Conservation (phyloP, 2,888 invertebrate genomes). For the Tetragnatha montana region DNA sequence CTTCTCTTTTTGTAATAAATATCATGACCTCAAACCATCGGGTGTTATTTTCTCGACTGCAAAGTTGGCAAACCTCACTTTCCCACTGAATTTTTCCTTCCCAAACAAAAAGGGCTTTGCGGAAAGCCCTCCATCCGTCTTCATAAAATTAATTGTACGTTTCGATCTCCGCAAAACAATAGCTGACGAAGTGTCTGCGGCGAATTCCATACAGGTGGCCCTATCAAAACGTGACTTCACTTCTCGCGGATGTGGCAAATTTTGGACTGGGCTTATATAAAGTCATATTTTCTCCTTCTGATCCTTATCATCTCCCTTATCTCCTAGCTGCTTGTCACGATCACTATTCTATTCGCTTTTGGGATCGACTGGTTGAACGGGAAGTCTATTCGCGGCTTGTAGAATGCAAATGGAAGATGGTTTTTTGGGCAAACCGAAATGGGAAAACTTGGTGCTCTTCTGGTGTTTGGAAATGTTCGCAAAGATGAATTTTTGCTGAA, state of each 20-base stretch:
- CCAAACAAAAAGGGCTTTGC: too few relatives aligned
- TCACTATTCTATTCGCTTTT: not conserved
- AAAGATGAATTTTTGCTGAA: too few relatives aligned
- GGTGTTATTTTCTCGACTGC: too few relatives aligned
- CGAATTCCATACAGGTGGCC: not conserved
- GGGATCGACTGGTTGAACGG: not conserved
- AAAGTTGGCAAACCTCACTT: too few relatives aligned
- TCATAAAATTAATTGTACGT: slow-evolving; percentile 1
- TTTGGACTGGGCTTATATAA: not conserved
- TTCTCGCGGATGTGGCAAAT: not conserved
- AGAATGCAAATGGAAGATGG: too few relatives aligned
- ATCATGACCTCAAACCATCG: too few relatives aligned
- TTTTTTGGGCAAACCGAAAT: too few relatives aligned
- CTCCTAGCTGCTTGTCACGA: not conserved
- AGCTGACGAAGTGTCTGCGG: not conserved
- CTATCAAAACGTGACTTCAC: not conserved
- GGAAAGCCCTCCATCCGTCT: not conserved
- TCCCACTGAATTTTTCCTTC: too few relatives aligned
- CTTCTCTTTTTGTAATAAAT: too few relatives aligned
- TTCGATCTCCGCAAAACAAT: not conserved
- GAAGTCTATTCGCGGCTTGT: too few relatives aligned
- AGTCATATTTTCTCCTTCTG: not conserved
- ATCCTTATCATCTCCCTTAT: not conserved
- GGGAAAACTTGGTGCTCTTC: too few relatives aligned
- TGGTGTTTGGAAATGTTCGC: too few relatives aligned